These are phyloP conservation scores for Bufo bufo DNA, from an alignment of 2,113 vertebrate genomes.

Conservation along the genomic window DNA sequence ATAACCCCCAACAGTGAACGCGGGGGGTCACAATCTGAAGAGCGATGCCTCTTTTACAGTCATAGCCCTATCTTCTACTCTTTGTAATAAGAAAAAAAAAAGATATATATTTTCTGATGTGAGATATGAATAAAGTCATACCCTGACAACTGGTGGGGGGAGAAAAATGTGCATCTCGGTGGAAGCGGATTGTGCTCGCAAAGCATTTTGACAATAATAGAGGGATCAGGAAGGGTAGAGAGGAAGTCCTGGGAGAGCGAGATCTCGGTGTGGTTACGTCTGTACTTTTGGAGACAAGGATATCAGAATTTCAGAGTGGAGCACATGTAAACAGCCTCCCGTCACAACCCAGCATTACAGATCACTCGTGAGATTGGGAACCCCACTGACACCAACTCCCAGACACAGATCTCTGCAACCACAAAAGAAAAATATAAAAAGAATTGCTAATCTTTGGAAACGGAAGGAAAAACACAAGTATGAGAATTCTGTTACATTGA, in stretches of 20 bases:
- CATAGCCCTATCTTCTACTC: neutral
- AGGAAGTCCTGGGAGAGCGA: slow-evolving; percentile 54
- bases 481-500: slow-evolving; percentile 19
- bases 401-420: slow-evolving; percentile 14
- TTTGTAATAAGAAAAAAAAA: neutral
- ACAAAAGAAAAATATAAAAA: neutral
- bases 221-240: slow-evolving; percentile 44
- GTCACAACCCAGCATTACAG: slow-evolving; percentile 14
- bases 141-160: neutral
- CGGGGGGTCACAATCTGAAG: neutral
- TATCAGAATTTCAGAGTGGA: neutral
- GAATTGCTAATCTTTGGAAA: slow-evolving; percentile 40
- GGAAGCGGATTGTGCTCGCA: neutral
- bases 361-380: neutral
- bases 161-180: neutral
- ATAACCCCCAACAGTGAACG: slow-evolving; percentile 6
- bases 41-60: neutral
- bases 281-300: slow-evolving; percentile 54
- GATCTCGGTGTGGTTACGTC: slow-evolving; percentile 30
- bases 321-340: neutral
- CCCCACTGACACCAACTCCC: slow-evolving; percentile 55
- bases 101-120: neutral
- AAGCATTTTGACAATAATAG: slow-evolving; percentile 24
- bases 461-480: slow-evolving; percentile 27
- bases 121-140: neutral